These are phyloP conservation scores for Eucera pruinosa DNA, from an alignment of 2,888 invertebrate species.

Conservation along the genomic window DNA sequence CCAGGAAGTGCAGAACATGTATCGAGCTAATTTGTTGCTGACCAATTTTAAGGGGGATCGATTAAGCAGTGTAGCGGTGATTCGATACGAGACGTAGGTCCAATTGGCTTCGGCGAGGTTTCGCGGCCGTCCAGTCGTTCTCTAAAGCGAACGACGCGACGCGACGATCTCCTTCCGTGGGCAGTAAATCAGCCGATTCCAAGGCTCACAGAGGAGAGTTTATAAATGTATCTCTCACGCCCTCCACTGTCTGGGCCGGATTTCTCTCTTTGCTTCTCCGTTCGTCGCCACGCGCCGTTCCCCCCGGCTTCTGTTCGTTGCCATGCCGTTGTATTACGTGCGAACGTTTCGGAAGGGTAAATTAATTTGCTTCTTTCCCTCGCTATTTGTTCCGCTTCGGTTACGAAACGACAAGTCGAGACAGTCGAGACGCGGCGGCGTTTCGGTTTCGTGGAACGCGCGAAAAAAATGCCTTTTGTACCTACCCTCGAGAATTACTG, in stretches of 20 bases:
- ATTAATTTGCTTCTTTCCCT: slow-evolving; percentile 73
- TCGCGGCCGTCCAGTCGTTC: slow-evolving; percentile 28
- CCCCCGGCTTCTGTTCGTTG: slow-evolving; percentile 45
- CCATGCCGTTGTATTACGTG: slow-evolving; percentile 65
- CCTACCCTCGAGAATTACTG: slow-evolving; percentile 27
- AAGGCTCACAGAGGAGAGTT: slow-evolving; percentile 75
- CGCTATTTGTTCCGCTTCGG: background rate
- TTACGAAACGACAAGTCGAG: background rate
- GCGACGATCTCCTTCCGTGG: slow-evolving; percentile 67
- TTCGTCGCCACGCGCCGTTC: slow-evolving; percentile 32
- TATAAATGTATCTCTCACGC: slow-evolving; percentile 83
- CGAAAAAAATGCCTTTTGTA: slow-evolving; percentile 28
- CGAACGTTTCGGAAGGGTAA: slow-evolving; percentile 72
- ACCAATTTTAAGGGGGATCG: slow-evolving; percentile 45
- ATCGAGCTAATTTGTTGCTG: background rate
- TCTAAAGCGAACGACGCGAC: slow-evolving; percentile 66
- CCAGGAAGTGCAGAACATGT: background rate
- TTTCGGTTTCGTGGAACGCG: slow-evolving; percentile 8
- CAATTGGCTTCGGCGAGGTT: slow-evolving; percentile 17
- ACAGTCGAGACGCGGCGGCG: slow-evolving; percentile 35
- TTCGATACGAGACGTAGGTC: slow-evolving; percentile 35
- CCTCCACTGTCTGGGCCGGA: slow-evolving; percentile 77
- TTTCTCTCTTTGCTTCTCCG: slow-evolving; percentile 69
- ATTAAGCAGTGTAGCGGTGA: slow-evolving; percentile 24
- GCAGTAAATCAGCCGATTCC: slow-evolving; percentile 76